Conservation (phyloP, 2,888 invertebrate genomes). For the Seladonia tumulorum region DNA sequence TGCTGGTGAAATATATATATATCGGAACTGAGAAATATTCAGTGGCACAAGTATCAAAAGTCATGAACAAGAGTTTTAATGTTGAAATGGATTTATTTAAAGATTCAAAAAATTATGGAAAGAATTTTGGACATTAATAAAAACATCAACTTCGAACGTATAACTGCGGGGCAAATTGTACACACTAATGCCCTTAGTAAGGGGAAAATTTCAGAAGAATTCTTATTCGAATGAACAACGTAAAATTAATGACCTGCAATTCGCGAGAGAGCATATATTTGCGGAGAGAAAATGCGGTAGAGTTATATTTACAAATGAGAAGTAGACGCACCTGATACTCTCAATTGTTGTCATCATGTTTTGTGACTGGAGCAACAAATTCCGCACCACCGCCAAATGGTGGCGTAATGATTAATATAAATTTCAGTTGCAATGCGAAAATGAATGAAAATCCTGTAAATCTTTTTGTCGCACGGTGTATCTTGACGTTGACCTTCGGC, state of each 20-base stretch:
- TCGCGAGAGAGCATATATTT: no score
- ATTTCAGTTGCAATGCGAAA: no score
- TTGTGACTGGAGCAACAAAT: no score
- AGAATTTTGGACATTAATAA: neutral
- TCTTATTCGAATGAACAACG: no score
- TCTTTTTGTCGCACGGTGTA: neutral
- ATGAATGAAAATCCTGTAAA: no score
- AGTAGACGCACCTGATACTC: no score
- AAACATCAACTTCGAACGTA: neutral
- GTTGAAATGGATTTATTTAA: neutral
- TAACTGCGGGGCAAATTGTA: neutral
- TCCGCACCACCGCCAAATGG: no score
- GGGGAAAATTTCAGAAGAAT: neutral
- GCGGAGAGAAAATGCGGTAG: no score
- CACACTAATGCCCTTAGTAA: neutral
- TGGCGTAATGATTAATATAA: no score
- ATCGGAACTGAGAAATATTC: neutral
- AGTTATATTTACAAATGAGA: no score
- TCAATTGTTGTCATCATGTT: no score
- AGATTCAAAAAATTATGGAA: neutral
- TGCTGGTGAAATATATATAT: neutral
- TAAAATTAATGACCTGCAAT: no score
- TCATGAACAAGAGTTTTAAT: neutral
- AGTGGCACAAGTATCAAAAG: neutral
- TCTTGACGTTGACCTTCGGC: conserved; percentile 60